Evolutionary conservation across 2,888 invertebrate genomes (phyloP).

Genomic region (Drosophila nigricruria): DNA sequence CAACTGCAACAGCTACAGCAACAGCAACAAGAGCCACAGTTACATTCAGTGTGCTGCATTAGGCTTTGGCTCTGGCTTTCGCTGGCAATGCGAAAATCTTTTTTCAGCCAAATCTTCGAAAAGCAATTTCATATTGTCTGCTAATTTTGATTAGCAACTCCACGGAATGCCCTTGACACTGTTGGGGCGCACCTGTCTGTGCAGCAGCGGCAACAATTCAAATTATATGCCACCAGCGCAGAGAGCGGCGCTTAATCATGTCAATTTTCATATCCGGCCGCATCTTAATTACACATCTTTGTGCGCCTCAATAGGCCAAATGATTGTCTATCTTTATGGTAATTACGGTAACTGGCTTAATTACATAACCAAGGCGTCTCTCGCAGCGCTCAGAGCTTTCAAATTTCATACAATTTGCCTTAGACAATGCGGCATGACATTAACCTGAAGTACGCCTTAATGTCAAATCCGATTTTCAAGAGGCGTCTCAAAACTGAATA

Average conservation of each 20-base stretch:
- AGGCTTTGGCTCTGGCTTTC: slow-evolving; percentile 26
- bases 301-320: slow-evolving; percentile 55
- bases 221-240: slow-evolving; percentile 53
- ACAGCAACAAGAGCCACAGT: slow-evolving; percentile 12
- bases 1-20: slow-evolving; percentile 10
- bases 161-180: slow-evolving; percentile 49
- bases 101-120: slow-evolving; percentile 30
- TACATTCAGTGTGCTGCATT: neutral
- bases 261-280: slow-evolving; percentile 68
- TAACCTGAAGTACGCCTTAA: slow-evolving; percentile 61
- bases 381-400: slow-evolving; percentile 19
- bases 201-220: slow-evolving; percentile 22
- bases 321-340: slow-evolving; percentile 68
- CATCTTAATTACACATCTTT: slow-evolving; percentile 56
- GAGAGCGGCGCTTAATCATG: slow-evolving; percentile 47
- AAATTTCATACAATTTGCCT: slow-evolving; percentile 49
- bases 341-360: slow-evolving; percentile 73
- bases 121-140: slow-evolving; percentile 38
- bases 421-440: slow-evolving; percentile 54
- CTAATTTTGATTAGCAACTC: slow-evolving; percentile 27
- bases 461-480: slow-evolving; percentile 64
- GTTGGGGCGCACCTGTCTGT: slow-evolving; percentile 43
- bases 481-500: slow-evolving; percentile 23
- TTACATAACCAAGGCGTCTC: slow-evolving; percentile 55
- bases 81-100: slow-evolving; percentile 33